Percentiles rank a stretch among this genome's conserved stretches.
phyloP scores from a whole-genome alignment of 1,140 invertebrate species.

The Lordiphosa stackelbergi region DNA sequence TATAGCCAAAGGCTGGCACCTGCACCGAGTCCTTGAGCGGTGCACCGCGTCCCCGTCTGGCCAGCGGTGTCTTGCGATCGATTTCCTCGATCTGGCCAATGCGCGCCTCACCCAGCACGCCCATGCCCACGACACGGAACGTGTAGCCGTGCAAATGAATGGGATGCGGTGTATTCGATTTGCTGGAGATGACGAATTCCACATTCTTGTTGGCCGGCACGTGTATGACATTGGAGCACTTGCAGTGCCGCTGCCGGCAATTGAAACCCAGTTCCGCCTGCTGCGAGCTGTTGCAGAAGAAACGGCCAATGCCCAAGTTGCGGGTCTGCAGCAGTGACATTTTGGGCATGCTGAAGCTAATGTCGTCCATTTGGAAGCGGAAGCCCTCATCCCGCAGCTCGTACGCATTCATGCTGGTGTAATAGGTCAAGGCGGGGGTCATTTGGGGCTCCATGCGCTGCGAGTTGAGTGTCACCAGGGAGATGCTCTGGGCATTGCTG shows the following conservation, averaged over 20 bases:
- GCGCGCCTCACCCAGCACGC: constrained; percentile 55
- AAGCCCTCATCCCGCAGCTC: constrained; percentile 45
- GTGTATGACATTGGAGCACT: constrained; percentile 70
- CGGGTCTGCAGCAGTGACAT: constrained; percentile 69
- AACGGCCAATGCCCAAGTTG: constrained; percentile 60
- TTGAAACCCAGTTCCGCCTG: constrained; percentile 61
- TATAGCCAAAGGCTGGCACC: constrained; percentile 70
- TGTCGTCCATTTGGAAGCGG: constrained; percentile 73
- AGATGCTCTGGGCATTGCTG: constrained; percentile 31
- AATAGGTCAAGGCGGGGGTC: constrained; percentile 42
- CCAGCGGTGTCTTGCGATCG: constrained; percentile 46
- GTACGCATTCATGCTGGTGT: constrained; percentile 65
- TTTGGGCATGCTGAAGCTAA: constrained; percentile 66
- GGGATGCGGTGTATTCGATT: constrained; percentile 61
- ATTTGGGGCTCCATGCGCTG: constrained; percentile 25
- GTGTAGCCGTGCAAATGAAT: constrained; percentile 73
- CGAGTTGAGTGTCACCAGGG: constrained; percentile 47
- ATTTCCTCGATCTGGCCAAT: constrained; percentile 65
- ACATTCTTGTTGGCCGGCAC: constrained; percentile 67
- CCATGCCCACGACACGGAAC: constrained; percentile 73
- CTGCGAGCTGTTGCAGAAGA: constrained; percentile 67
- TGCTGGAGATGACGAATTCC: constrained; percentile 65
- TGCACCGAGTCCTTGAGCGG: constrained; percentile 72
- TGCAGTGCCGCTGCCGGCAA: constrained; percentile 56
- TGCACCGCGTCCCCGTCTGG: constrained; percentile 45